Base-by-base conservation (phyloP, 2,888 invertebrate genomes). In the Chymomyza amoena region DNA sequence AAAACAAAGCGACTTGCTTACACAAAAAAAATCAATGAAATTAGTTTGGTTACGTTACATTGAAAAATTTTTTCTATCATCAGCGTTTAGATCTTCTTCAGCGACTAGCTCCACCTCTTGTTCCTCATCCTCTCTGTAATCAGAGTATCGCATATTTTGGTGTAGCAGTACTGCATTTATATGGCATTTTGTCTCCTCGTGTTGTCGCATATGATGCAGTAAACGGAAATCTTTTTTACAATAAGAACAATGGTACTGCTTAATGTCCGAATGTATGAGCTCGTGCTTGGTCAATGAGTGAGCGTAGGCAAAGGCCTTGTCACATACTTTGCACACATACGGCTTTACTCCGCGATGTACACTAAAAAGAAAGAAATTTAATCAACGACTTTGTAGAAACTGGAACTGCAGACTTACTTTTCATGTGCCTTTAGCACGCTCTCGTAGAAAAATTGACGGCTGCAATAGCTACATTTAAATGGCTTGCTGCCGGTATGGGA, bases 191-290 rank as follows among this genome's bases (percentile, higher is more conserved):
- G 91, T 91, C 70, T 89, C 88, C 71, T 89, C 88, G 68, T 91
- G 91, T 66, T 91, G 91, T 3, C 91, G 90, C 84, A 91, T 86
- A 66, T 91, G 91, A 76, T 91, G 91, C 13, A 89, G 80, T 25
- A 91, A 72, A 0, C 91, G 90, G 71, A 91, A 91, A 59, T 91
- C 91, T 68, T 91, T 91, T 39, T 89, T 81, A 28, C 91, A 91
- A 57, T 89, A 90, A 0, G 89, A 83, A 70, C 91, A 91, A 3
- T 90, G 88, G 66, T 89, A 90, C 5, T 89, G 64, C 60, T 91
- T 91, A 1, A 89, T 88, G 51, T 91, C 90, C 4, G 87, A 84
- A 72, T 91, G 91, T 66, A 91, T 91, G 1, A 91, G 76, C 74
- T 89, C 89, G 61, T 91, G 91, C 62, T 90, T 91, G 3, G 88